Base-by-base conservation (phyloP, 2,797 vertebrate genomes). In the Helostoma temminkii region DNA sequence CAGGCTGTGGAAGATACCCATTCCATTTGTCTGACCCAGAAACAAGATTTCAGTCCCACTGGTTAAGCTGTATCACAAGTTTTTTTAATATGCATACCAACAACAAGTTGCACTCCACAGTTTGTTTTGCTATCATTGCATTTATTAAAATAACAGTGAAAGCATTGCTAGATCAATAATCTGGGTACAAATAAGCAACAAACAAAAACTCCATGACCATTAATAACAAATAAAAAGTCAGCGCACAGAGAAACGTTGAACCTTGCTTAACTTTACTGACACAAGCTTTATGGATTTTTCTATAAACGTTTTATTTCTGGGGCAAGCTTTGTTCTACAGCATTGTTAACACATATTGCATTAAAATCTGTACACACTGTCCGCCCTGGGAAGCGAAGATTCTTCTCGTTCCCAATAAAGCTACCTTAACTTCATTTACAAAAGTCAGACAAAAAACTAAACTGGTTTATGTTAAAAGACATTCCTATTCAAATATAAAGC, bases 111-210 rank as follows among this genome's bases (percentile, higher is more conserved):
- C 37, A 64, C 25, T 32, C 5, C 34, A 56, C 54, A 36, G 21
- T 11, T 14, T 45, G 19, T 48, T 52, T 55, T 34, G 22, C 62
- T 28, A 56, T 11, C 5, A 15, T 52, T 45, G 43, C 25, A 32
- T 84, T 77, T 80, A 66, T 74, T 71, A 66, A 65, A 34, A 15
- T 48, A 53, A 58, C 45, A 54, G 14, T 19, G 15, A 52, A 48
- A 61, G 4, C 1, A 3, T 47, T 43, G 30, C 25, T 41, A 21
- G 21, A 48, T 30, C 45, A 32, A 41, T 37, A 28, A 34, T 24
- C 32, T 65, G 14, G 19, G 41, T 26, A 15, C 25, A 36, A 53
- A 41, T 28, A 48, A 55, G 19, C 18, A 39, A 46, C 59, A 12
- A 45, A 53, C 62, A 12, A 68, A 78, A 50, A 43, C 25, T 15